Base-by-base conservation (phyloP, 2,888 invertebrate species). In the Drosophila borealis region DNA sequence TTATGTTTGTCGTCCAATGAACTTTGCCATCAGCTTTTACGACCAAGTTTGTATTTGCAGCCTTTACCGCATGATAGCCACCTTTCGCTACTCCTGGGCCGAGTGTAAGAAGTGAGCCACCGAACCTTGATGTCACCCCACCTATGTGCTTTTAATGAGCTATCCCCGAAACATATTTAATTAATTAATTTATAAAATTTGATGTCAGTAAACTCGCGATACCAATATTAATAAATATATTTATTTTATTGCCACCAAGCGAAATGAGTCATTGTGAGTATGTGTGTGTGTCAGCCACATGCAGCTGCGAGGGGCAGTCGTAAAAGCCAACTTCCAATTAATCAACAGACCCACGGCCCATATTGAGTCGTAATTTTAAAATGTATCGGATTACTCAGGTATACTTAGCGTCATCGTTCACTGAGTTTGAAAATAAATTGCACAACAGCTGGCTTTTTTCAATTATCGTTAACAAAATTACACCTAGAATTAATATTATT, bases 51-150 rank as follows among this genome's bases (percentile, higher is more conserved):
- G 67, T 74, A 79, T 75, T 89, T 89, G 63, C 90, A 90, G 90
- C 80, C 81, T 88, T 60, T 80, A 87, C 76, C 90, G 86, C 81
- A 90, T 90, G 87, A 82, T 90, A 74, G 88, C 79, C 63, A 83
- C 87, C 56, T 81, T 90, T 68, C 90, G 80, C 51, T 90, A 86
- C 70, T 81, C 90, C 70, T 86, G 87, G 89, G 76, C 88, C 72
- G 82, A 83, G 60, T 87, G 71, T 61, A 73, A 88, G 70, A 76
- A 85, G 70, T 82, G 79, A 82, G 19, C 45, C 51, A 63, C 63
- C 51, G 36, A 45, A 6, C 41, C 48, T 44, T 56, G 63, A 71
- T 51, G 63, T 45, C 61, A 60, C 70, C 29, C 70, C 51, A 67
- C 60, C 37, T 45, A 45, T 13, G 14, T 19, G 45, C 61, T 39